Evolutionary conservation across 2,888 invertebrate genomes (phyloP), one percentile per base, ranked within the genome.

Genomic region (Lycophotia porphyrea): DNA sequence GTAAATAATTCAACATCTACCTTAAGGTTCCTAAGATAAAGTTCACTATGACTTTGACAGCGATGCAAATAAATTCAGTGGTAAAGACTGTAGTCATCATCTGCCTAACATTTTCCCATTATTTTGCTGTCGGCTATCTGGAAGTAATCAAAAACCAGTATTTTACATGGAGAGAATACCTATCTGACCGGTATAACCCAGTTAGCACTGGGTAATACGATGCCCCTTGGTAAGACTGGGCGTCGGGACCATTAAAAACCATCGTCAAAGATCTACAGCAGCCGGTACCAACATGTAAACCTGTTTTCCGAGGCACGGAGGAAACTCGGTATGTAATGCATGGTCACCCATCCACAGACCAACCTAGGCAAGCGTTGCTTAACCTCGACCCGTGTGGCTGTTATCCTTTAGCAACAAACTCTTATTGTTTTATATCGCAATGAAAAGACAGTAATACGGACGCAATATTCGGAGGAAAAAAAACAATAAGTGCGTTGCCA

Each of bases 401-500:
- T 31, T 58, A 31, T 31, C 9, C 9, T 34, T 31, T 4, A 58
- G 4, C 31, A 21, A 21, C 31, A 31, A 31, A 9, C 58, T 60
- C 5, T 31, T 60, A 60, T 60, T 31, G 31, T 60, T 60, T 60
- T 60, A 34, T 60, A 34, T 60, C 34, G 34, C 34, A 34, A 60
- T 34, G 60, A 60, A 34, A 60, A 60, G 21, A 11, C 60, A 31
- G 58, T 58, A 58, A 3, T 76, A 71, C 74, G 55, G 55, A 47
- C 61, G 80, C 84, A 63, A 81, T 78, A 84, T 87, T 86, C 42
- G 70, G 74, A 63, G 70, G 42, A 65, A 80, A 81, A 84, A 84
- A 88, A 81, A 85, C 84, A 85, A 87, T 86, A 82, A 86, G 74
- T 86, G 78, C 76, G 82, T 60, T 76, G 55, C 75, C 73, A 74